Percentiles rank a stretch among this genome's conserved stretches.
Conservation (phyloP, 2,888 invertebrate genomes). For the Petrolisthes manimaculis region DNA sequence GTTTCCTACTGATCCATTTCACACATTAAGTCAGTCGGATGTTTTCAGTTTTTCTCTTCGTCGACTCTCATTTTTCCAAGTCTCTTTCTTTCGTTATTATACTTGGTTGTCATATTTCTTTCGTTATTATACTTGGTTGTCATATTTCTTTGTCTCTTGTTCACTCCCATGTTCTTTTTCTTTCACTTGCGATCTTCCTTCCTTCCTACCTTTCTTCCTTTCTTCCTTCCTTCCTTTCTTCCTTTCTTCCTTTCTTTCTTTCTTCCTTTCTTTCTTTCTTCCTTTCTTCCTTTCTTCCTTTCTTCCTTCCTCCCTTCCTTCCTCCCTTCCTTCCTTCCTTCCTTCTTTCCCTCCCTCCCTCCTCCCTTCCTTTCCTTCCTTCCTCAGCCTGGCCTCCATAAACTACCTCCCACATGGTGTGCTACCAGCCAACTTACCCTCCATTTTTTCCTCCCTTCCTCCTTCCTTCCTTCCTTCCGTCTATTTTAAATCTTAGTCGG, state of each 20-base stretch:
- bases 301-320: background rate
- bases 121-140: no score
- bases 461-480: background rate
- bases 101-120: no score
- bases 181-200: background rate
- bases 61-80: no score
- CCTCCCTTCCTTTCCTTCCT: background rate
- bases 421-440: background rate
- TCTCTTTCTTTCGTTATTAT: no score
- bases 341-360: background rate
- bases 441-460: background rate
- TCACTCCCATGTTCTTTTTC: no score
- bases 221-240: conserved; percentile 23
- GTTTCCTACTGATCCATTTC: no score
- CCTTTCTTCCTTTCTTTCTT: background rate
- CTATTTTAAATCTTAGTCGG: background rate
- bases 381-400: background rate
- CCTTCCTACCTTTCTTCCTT: conserved; percentile 19
- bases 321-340: background rate
- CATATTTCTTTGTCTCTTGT: no score
- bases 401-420: background rate
- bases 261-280: conserved; percentile 17
- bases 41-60: no score
- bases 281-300: conserved; percentile 12
- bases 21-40: no score